Evolutionary conservation across 2,888 invertebrate species (phyloP), one percentile per base, ranked within the genome.

Genomic region (Sceliomorpha sp.): DNA sequence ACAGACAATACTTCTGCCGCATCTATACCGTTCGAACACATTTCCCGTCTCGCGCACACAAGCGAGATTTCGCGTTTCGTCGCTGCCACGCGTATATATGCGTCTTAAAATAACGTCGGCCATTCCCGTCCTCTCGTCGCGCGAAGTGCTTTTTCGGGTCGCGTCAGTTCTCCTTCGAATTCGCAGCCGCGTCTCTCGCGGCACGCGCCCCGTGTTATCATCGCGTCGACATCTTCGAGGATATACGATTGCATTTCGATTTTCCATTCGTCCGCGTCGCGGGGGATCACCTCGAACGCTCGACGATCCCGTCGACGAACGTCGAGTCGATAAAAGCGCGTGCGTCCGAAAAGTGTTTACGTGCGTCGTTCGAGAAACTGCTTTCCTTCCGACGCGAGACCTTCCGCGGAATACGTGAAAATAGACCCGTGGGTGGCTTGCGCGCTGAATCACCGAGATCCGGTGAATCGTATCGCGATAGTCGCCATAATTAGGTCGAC

Each of bases 81-180:
- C 59, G 63, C 55, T 55, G 67, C 55, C 44, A 29, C 27, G 39
- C 32, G 26, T 36, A 58, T 63, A 59, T 48, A 42, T 17, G 55
- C 63, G 29, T 79, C 81, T 76, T 66, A 75, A 83, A 83, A 83
- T 83, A 83, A 76, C 74, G 47, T 64, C 55, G 32, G 40, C 42
- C 51, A 59, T 29, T 45, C 64, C 71, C 73, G 45, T 74, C 76
- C 45, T 66, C 56, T 63, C 68, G n/a, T n/a, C n/a, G n/a, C 73
- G 78, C 72, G 68, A 75, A 73, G 75, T 75, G 79, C 79, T 82
- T 82, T 85, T 83, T 82, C 81, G 77, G 80, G 80, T 77, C 77
- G 78, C 76, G 44, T 59, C 59, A 48, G 56, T 27, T 32, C 31
- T 24, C 42, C 55, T 58, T 39, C 48, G 48, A 56, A 53, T 60